Evolutionary conservation across 2,797 vertebrate species (phyloP), one percentile per base, ranked within the genome.

Genomic region (Micropoecilia bifurca): DNA sequence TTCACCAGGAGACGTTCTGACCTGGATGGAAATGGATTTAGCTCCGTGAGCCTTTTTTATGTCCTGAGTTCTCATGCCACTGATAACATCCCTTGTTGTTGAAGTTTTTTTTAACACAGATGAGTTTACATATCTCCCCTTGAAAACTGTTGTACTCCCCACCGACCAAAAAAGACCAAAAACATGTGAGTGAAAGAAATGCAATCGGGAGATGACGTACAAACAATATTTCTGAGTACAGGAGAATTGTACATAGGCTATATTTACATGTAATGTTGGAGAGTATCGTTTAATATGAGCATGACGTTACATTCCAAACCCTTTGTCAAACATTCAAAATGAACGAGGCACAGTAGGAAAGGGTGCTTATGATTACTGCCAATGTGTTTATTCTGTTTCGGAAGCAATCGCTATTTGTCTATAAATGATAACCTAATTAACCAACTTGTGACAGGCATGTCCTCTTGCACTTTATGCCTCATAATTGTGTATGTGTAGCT

Each of bases 281-380:
- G 83, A 87, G 82, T 77, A 84, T 85, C 85, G 61, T 87, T 87
- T 74, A 79, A 77, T 57, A 50, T 79, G 75, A 83, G 73, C 76
- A 59, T 76, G 71, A 41, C 69, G 53, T 73, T 86, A 90, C 88
- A 88, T 93, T 93, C 87, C 88, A 90, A 85, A 90, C 87, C 87
- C 83, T 83, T 88, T 84, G 85, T 89, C 83, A 75, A 47, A 85
- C 90, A 86, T 91, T 69, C 80, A 90, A 91, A 75, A 28, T 68
- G 73, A 92, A 77, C n/a, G 74, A 86, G 90, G 88, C 80, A 87
- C 84, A 88, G 85, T 82, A 79, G 80, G 81, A 86, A 91, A 87
- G 82, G 83, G 92, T 81, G 85, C 81, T 86, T 89, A 83, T 86
- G 84, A 92, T 93, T 92, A 94, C 90, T 92, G 89, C 91, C 92